Evolutionary conservation across 2,888 invertebrate species (phyloP).

Genomic region (Aphelenchoides bicaudatus): DNA sequence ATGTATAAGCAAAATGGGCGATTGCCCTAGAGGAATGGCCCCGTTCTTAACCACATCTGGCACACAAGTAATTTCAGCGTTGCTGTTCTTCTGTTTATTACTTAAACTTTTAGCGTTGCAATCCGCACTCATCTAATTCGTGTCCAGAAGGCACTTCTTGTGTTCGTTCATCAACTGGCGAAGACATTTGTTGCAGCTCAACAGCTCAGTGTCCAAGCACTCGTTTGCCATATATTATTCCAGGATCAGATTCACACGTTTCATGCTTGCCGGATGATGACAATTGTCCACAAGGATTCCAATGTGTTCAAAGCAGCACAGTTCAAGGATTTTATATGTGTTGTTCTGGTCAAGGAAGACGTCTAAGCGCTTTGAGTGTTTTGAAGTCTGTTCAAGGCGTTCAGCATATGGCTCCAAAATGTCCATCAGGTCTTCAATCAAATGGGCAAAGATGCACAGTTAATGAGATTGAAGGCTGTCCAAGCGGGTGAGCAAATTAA

Average conservation of each 20-base stretch:
- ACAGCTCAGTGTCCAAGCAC: constrained; percentile 50
- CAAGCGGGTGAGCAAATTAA: too few relatives aligned
- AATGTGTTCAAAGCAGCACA: constrained; percentile 55
- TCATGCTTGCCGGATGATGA: constrained; percentile 53
- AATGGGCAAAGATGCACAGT: constrained; percentile 51
- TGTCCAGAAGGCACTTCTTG: constrained; percentile 53
- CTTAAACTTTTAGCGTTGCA: constrained; percentile 34
- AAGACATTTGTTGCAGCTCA: constrained; percentile 52
- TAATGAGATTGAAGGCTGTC: constrained; percentile 43
- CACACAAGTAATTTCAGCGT: constrained; percentile 20
- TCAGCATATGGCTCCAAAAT: constrained; percentile 39
- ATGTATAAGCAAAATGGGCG: constrained; percentile 46
- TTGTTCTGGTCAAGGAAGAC: constrained; percentile 40
- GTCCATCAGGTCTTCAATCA: constrained; percentile 44
- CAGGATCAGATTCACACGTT: constrained; percentile 56
- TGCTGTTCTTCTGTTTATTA: constrained; percentile 4
- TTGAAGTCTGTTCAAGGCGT: constrained; percentile 12
- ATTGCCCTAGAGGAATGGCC: constrained; percentile 57
- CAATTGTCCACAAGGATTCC: constrained; percentile 53
- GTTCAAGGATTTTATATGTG: constrained; percentile 59
- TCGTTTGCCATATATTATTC: constrained; percentile 53
- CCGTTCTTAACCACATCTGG: constrained; percentile 35
- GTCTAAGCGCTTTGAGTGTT: constrained; percentile 11
- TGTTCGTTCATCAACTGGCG: constrained; percentile 49
- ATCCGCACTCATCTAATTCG: constrained; percentile 43